Base-by-base conservation (phyloP, 2,113 vertebrate genomes). In the Hymenochirus boettgeri region DNA sequence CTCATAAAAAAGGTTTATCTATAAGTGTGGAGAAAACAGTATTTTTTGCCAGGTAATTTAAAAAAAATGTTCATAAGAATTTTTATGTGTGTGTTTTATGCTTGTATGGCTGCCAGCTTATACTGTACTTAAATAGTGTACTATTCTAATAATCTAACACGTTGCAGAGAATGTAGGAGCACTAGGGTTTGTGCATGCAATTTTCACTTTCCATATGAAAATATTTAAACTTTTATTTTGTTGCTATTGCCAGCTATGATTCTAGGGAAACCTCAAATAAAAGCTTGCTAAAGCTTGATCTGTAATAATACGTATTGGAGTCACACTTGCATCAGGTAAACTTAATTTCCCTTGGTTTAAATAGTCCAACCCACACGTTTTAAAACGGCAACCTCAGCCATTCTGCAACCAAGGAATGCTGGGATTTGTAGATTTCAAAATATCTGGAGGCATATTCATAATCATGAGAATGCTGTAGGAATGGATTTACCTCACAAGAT, bases 1-100 rank as follows among this genome's bases (percentile, higher is more conserved):
- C 74, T 76, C 77, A 73, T 81, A 74, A 80, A 70, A 58, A 48
- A 24, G 12, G 56, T 0, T 0, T 76, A 73, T 70, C 74, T 57
- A 24, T 5, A 62, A 1, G 1, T 74, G 72, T 65, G 73, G 69
- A 54, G 65, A 70, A 62, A 64, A 23, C 23, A 35, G 57, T 73
- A 57, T 66, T 37, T 19, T 21, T 71, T 47, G 70, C 71, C 69
- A 50, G 0, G n/a, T 29, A 15, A 63, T 48, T 67, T 23, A 61
- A 64, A 65, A 64, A 73, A 61, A 48, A 50, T 33, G 27, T 51
- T 62, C 47, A 62, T 62, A 39, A 26, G 46, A 12, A 31, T 50
- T 26, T 52, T 50, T 48, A 21, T 64, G 15, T 54, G 13, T 42
- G 13, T 42, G 24, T 15, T 55, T 55, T 22, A 45, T 55, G 33